Evolutionary conservation across 1,140 invertebrate genomes (phyloP).

Genomic region (Ptiloglossa arizonensis): DNA sequence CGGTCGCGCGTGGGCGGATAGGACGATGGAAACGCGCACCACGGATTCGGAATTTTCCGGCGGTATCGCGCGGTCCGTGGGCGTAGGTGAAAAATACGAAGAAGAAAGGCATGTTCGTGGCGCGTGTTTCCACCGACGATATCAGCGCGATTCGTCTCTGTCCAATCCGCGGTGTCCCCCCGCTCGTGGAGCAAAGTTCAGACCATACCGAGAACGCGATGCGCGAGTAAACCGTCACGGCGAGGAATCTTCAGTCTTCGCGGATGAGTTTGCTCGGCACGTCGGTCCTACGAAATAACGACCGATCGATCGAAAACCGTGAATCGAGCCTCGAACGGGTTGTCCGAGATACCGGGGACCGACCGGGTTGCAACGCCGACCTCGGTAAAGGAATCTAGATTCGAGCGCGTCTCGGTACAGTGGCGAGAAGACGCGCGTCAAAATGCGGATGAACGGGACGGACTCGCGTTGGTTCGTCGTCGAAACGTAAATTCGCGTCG

Average conservation of each 20-base stretch:
- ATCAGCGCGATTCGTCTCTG: slow-evolving; percentile 68
- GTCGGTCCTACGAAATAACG: slow-evolving; percentile 5
- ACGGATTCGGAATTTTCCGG: slow-evolving; percentile 12
- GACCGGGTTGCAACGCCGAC: too few relatives aligned
- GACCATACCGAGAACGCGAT: slow-evolving; percentile 64
- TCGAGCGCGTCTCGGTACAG: too few relatives aligned
- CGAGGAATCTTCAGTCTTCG: slow-evolving; percentile 75
- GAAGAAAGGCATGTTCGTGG: slow-evolving; percentile 70
- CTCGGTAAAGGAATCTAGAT: too few relatives aligned
- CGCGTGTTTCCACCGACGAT: slow-evolving; percentile 75
- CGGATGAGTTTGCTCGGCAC: slow-evolving; percentile 56
- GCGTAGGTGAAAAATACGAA: slow-evolving; percentile 16
- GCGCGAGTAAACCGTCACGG: slow-evolving; percentile 73
- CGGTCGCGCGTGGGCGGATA: too few relatives aligned
- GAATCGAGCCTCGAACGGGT: too few relatives aligned
- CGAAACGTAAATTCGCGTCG: neutral
- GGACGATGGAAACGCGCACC: too few relatives aligned
- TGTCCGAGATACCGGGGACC: too few relatives aligned
- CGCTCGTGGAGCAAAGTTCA: slow-evolving; percentile 76
- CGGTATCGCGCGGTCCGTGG: neutral
- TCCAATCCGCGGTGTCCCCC: slow-evolving; percentile 72
- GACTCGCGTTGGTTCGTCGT: too few relatives aligned
- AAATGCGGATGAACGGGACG: neutral
- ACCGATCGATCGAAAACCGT: neutral
- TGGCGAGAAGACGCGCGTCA: neutral